Conservation (phyloP, 2,113 vertebrate species). For the Myrmecophaga tridactyla region DNA sequence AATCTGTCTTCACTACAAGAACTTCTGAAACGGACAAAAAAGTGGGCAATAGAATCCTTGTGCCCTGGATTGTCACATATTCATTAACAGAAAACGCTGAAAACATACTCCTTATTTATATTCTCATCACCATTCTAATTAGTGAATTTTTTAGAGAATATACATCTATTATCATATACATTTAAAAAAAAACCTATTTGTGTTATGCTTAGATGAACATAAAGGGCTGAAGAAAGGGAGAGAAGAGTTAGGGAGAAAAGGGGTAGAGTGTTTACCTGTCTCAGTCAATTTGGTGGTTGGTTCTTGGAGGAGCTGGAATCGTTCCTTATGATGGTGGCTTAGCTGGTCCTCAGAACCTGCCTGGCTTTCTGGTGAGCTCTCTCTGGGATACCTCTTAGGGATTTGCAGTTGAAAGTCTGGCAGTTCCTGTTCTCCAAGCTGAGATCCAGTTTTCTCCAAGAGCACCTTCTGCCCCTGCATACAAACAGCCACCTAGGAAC, state of each 20-base stretch:
- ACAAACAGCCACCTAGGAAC: constrained; percentile 73
- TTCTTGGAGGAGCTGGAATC: constrained; percentile 50
- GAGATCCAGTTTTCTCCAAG: constrained; percentile 72
- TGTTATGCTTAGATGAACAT: neutral
- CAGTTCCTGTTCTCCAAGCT: constrained; percentile 67
- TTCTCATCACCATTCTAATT: neutral
- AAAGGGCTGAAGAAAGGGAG: neutral
- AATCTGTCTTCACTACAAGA: neutral
- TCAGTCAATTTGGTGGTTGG: constrained; percentile 31
- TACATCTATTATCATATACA: neutral
- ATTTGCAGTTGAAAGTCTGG: constrained; percentile 59
- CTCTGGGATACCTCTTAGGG: constrained; percentile 28
- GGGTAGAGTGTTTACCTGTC: constrained; percentile 64
- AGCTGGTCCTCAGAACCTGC: constrained; percentile 11
- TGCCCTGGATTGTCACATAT: neutral
- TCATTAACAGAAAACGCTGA: constrained; percentile 12
- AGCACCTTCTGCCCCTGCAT: constrained; percentile 75
- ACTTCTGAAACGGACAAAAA: neutral
- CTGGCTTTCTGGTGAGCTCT: neutral
- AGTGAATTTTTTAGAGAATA: neutral
- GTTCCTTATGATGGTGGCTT: constrained; percentile 46
- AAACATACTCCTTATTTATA: neutral
- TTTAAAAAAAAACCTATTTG: neutral
- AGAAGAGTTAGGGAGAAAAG: neutral
- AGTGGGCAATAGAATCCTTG: neutral